Evolutionary conservation across 2,888 invertebrate species (phyloP).

Genomic region (Drosophila mayaguana): DNA sequence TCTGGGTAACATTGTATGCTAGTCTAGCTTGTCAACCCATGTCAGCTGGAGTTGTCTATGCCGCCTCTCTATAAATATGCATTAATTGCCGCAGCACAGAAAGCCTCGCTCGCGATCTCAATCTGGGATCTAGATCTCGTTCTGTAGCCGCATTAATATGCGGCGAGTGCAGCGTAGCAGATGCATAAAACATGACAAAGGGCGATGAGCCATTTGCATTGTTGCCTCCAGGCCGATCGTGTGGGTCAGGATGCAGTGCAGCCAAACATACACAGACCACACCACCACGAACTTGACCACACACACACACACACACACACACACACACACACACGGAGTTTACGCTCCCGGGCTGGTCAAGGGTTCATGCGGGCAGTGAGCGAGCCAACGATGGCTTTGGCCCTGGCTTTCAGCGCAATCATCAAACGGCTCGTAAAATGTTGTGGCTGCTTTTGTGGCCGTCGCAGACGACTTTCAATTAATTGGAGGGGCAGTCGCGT

Average conservation of each 20-base stretch:
- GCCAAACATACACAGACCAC: neutral
- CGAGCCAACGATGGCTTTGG: conserved; percentile 11
- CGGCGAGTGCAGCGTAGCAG: conserved; percentile 34
- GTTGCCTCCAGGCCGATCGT: conserved; percentile 25
- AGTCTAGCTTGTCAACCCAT: conserved; percentile 50
- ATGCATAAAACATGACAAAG: conserved; percentile 57
- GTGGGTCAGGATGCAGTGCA: conserved; percentile 33
- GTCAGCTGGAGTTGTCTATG: conserved; percentile 28
- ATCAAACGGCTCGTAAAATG: conserved; percentile 57
- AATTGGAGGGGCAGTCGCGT: conserved; percentile 39
- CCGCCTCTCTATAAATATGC: conserved; percentile 40
- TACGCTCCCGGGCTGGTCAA: conserved; percentile 21
- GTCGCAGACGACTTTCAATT: conserved; percentile 54
- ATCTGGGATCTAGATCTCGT: conserved; percentile 16
- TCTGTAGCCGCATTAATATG: conserved; percentile 39
- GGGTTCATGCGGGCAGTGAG: conserved; percentile 51
- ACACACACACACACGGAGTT: neutral
- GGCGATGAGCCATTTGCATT: conserved; percentile 38
- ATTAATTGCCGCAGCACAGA: conserved; percentile 31
- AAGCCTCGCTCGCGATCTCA: conserved; percentile 12
- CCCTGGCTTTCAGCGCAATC: conserved; percentile 47
- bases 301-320: conserved; percentile 23
- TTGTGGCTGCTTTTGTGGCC: conserved; percentile 14
- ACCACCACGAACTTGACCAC: conserved; percentile 38
- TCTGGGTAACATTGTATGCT: neutral